Percentiles rank a stretch among this genome's conserved stretches.
Conservation (phyloP, 2,113 vertebrate genomes). For the Chiloscyllium plagiosum region DNA sequence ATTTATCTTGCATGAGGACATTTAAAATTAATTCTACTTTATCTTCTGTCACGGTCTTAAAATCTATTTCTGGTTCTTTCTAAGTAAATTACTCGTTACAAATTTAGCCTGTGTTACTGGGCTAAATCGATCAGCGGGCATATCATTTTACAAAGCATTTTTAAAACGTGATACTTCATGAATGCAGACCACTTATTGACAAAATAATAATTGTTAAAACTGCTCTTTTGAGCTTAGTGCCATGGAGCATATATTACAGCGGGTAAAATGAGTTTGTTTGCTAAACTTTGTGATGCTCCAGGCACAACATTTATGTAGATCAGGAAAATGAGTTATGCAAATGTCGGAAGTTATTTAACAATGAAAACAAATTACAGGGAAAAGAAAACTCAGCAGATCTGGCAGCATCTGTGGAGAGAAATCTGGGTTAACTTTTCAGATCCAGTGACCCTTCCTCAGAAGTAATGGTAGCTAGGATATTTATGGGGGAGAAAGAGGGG, state of each 20-base stretch:
- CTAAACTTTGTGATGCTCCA: neutral
- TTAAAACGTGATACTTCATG: neutral
- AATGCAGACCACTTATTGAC: neutral
- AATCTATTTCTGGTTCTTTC: neutral
- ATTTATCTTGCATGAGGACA: too few relatives aligned
- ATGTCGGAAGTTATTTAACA: too few relatives aligned
- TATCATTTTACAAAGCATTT: neutral
- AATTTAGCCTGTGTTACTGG: neutral
- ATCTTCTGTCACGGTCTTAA: neutral
- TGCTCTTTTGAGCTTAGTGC: neutral
- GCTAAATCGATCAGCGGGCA: neutral
- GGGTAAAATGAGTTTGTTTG: neutral
- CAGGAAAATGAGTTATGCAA: neutral
- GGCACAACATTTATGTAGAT: neutral
- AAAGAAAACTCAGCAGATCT: too few relatives aligned
- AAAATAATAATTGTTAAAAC: neutral
- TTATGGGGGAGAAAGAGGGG: too few relatives aligned
- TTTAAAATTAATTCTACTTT: neutral
- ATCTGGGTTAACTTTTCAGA: too few relatives aligned
- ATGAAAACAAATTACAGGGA: too few relatives aligned
- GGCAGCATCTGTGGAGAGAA: too few relatives aligned
- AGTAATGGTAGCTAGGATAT: too few relatives aligned
- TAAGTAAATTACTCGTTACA: neutral
- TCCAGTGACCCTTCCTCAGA: too few relatives aligned
- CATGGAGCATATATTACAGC: neutral